A percentile compares a stretch with the other conserved stretches of the same genome.
Conservation (phyloP, 2,888 invertebrate genomes). For the Glyphotaelius pellucidus region DNA sequence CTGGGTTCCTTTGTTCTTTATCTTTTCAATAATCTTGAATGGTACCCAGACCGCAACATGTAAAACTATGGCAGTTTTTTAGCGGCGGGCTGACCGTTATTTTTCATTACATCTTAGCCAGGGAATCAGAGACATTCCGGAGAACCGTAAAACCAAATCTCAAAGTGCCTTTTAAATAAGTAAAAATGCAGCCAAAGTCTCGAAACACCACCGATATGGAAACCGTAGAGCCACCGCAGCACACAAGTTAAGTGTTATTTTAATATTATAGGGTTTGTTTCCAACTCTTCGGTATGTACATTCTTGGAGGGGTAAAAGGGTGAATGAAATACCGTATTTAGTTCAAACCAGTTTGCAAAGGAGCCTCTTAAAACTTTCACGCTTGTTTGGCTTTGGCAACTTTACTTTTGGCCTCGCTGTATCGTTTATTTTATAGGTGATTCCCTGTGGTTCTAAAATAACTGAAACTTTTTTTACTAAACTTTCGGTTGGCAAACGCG, state of each 20-base stretch:
- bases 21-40: constrained; percentile 4
- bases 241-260: constrained; percentile 27
- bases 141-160: background rate
- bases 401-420: background rate
- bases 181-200: background rate
- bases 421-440: constrained; percentile 60
- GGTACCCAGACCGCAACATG: background rate
- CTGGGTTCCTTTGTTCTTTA: background rate
- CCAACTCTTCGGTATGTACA: background rate
- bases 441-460: constrained; percentile 41
- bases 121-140: background rate
- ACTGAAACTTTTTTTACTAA: constrained; percentile 49
- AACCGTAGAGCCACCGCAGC: background rate
- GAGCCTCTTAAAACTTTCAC: constrained; percentile 53
- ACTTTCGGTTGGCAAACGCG: constrained; percentile 46
- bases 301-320: constrained; percentile 24
- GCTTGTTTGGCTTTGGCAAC: background rate
- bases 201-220: background rate
- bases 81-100: background rate
- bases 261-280: constrained; percentile 6
- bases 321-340: constrained; percentile 45
- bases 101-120: background rate
- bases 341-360: constrained; percentile 40
- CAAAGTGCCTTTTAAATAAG: background rate
- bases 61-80: background rate